Evolutionary conservation across 1,140 invertebrate genomes (phyloP), one percentile per base, ranked within the genome.

Genomic region (Brachionus manjavacas): DNA sequence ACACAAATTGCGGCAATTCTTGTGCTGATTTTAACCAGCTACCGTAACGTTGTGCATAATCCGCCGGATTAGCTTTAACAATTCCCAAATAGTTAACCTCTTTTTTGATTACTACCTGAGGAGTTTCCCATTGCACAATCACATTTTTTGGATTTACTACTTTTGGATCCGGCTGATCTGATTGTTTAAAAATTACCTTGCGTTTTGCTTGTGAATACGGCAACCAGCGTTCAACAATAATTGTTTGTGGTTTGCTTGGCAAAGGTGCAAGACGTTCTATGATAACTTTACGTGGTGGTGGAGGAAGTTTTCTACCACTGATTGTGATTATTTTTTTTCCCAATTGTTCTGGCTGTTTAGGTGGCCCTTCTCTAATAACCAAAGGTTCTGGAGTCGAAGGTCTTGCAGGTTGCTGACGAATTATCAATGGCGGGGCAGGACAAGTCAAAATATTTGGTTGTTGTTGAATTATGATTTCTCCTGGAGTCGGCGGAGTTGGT

Each of bases 181-280:
- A 31, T n/a, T 49, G 28, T 66, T 84, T 20, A 41, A 72, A 84
- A 28, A 84, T 74, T 9, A 84, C 49, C 14, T 25, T 16, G 9
- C 83, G 6, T 46, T 84, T 55, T 31, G 28, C 41, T 84, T 76
- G 16, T 20, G 41, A 23, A 39, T 84, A 84, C 11, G 83, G 83
- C 31, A 84, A 46, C 83, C 83, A 84, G 14, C 68, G 68, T 66
- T 84, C 83, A 23, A 84, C 43, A 68, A 84, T 74, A 14, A 84
- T 28, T 43, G 83, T 11, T 25, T 66, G 43, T 23, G 83, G 83
- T 60, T 84, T 84, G 12, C 68, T 8, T 12, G 83, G 83, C 41
- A 84, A 68, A 3, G 68, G 46, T 12, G 83, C 64, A 31, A 76
- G 14, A 14, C 83, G 20, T 46, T 84, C 68, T 12, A 84, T 25